Evolutionary conservation across 2,888 invertebrate genomes (phyloP).

Genomic region (Dryococelus australis): DNA sequence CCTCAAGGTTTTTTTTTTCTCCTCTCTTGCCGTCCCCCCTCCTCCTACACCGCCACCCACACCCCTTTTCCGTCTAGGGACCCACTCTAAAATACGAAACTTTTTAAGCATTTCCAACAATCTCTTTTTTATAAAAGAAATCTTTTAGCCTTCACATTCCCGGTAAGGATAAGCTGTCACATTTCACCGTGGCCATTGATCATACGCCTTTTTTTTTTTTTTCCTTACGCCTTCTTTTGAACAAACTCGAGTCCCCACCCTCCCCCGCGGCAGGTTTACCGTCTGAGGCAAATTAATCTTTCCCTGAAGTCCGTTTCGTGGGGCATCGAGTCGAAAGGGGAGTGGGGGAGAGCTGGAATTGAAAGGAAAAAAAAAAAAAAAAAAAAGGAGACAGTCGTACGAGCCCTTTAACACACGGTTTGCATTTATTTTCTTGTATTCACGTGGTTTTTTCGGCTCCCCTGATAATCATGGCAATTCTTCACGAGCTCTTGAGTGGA

Average conservation of each 20-base stretch:
- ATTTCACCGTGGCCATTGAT: slow-evolving; percentile 11
- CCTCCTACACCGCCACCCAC: neutral
- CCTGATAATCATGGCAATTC: neutral
- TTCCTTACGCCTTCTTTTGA: neutral
- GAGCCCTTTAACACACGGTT: neutral
- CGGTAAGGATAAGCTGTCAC: slow-evolving; percentile 9
- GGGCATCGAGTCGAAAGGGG: neutral
- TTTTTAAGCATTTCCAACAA: slow-evolving; percentile 16
- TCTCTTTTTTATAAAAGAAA: neutral
- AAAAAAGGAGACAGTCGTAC: too few species aligned
- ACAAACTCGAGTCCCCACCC: neutral
- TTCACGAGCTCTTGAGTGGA: too few species aligned
- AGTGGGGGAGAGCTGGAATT: too few species aligned
- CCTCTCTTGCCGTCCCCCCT: neutral
- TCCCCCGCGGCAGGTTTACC: neutral
- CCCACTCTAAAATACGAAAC: neutral
- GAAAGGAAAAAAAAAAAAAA: too few species aligned
- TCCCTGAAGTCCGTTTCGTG: neutral
- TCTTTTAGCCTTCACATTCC: slow-evolving; percentile 1
- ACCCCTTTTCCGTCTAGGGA: too few species aligned
- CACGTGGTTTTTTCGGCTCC: neutral
- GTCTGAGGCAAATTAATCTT: slow-evolving; percentile 3
- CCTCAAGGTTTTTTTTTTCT: neutral
- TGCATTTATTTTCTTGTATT: slow-evolving; percentile 16
- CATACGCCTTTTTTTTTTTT: neutral